Evolutionary conservation across 2,888 invertebrate genomes (phyloP), one percentile per base, ranked within the genome.

Genomic region (Aphodius sticticus): DNA sequence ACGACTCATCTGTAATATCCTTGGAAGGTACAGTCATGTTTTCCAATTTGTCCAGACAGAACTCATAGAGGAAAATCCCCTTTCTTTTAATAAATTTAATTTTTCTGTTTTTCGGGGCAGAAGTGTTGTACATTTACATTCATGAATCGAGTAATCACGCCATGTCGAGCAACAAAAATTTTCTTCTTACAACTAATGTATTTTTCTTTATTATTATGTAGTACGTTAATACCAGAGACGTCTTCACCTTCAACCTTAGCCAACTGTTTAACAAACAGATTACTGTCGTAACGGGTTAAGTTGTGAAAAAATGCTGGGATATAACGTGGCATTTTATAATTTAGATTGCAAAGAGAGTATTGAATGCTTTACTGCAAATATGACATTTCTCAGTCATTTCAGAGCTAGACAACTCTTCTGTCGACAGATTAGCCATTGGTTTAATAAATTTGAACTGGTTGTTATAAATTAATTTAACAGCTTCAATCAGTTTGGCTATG

Each of bases 141-240:
- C n/a, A n/a, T n/a, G n/a, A n/a, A n/a, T n/a, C n/a, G n/a, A n/a
- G n/a, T n/a, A n/a, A n/a, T n/a, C n/a, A n/a, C n/a, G n/a, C n/a
- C n/a, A n/a, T n/a, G n/a, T n/a, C n/a, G n/a, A n/a, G 81, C 80
- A 53, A 81, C 78, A 35, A 80, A 78, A 78, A 83, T 26, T 7
- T 77, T 12, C 82, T 86, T 87, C 15, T 84, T 81, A 78, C 86
- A 85, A 14, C 85, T 86, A 26, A 86, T 85, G 79, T 86, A 86
- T 81, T 83, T 83, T 82, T 86, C 86, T 78, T 86, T 84, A 74
- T 83, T 85, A 78, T 84, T 81, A 3, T 85, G 82, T 76, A 86
- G 85, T 7, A 84, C 78, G 16, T 82, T 70, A 26, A 85, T 77
- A 26, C 84, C 79, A 6, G 84, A 82, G 79, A 77, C 76, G 77